A percentile compares a stretch with the other conserved stretches of the same genome.
Conservation (phyloP, 2,888 invertebrate genomes). For the Tromatobia lineatoria region DNA sequence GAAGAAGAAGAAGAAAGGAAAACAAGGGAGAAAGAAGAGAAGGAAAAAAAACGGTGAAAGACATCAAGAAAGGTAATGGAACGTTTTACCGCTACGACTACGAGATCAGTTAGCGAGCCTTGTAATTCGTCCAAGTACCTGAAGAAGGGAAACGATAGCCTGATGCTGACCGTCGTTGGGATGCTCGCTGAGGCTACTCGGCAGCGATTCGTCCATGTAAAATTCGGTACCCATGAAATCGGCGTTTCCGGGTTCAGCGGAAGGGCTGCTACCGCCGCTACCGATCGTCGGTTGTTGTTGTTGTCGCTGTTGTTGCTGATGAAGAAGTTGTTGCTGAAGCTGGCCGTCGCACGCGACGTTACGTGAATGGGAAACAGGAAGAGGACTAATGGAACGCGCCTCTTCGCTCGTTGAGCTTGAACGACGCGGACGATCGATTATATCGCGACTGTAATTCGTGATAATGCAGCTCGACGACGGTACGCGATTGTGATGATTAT, state of each 20-base stretch:
- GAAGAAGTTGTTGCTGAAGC: conserved; percentile 81
- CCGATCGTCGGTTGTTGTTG: conserved; percentile 48
- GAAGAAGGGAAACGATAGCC: conserved; percentile 85
- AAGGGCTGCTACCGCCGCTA: conserved; percentile 83
- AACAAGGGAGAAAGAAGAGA: conserved; percentile 51
- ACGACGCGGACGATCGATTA: conserved; percentile 17
- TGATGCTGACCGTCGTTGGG: conserved; percentile 86
- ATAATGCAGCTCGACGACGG: conserved; percentile 15
- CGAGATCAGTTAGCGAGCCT: conserved; percentile 71
- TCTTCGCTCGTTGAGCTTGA: conserved; percentile 61
- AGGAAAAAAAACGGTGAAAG: conserved; percentile 62
- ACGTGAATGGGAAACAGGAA: conserved; percentile 69
- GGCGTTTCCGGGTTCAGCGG: conserved; percentile 83
- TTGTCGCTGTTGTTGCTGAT: conserved; percentile 72
- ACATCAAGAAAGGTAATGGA: conserved; percentile 74
- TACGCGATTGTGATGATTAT: conserved; percentile 43
- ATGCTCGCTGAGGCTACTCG: conserved; percentile 92
- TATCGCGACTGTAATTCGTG: conserved; percentile 44
- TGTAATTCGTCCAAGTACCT: conserved; percentile 83
- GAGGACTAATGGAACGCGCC: conserved; percentile 60
- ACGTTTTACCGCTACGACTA: conserved; percentile 81
- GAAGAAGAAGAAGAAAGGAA: conserved; percentile 60
- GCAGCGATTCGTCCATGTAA: conserved; percentile 96
- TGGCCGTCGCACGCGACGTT: conserved; percentile 84
- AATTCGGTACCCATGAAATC: conserved; percentile 94